phyloP scores from a whole-genome alignment of 2,797 vertebrate genomes.

The Acipenser ruthenus region DNA sequence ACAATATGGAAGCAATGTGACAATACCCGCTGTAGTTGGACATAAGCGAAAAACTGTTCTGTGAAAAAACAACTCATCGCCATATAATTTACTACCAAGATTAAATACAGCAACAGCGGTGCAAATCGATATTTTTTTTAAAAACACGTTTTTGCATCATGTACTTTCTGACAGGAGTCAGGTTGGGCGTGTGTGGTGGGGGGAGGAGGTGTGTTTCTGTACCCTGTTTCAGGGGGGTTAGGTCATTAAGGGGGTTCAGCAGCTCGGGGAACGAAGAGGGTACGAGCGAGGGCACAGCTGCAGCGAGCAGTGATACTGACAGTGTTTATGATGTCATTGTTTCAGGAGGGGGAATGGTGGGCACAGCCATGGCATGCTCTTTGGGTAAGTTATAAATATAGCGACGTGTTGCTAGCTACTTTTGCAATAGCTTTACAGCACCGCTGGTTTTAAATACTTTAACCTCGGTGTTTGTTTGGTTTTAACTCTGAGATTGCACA shows the following conservation, averaged over 20 bases:
- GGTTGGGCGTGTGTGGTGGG: constrained; percentile 37
- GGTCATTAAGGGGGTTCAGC: constrained; percentile 28
- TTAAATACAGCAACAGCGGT: no score
- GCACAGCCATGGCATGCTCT: constrained; percentile 88
- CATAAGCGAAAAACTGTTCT: constrained; percentile 32
- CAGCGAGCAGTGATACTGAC: constrained; percentile 23
- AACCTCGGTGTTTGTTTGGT: no score
- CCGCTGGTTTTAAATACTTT: no score
- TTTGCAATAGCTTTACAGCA: no score
- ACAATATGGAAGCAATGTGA: constrained; percentile 50
- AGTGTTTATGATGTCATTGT: constrained; percentile 84
- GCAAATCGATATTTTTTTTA: constrained; percentile 10
- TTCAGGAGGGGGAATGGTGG: constrained; percentile 94
- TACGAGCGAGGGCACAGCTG: neutral
- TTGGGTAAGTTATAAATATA: constrained; percentile 72
- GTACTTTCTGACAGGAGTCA: constrained; percentile 32
- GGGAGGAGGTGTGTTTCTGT: constrained; percentile 28
- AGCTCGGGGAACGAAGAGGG: constrained; percentile 17
- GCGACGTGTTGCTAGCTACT: neutral
- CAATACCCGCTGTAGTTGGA: constrained; percentile 29
- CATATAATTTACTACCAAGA: neutral
- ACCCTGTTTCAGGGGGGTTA: constrained; percentile 23
- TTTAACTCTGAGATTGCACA: no score
- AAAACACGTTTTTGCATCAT: constrained; percentile 24
- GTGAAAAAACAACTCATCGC: neutral